phyloP scores from a whole-genome alignment of 2,113 vertebrate species.

The Epinephelus lanceolatus region DNA sequence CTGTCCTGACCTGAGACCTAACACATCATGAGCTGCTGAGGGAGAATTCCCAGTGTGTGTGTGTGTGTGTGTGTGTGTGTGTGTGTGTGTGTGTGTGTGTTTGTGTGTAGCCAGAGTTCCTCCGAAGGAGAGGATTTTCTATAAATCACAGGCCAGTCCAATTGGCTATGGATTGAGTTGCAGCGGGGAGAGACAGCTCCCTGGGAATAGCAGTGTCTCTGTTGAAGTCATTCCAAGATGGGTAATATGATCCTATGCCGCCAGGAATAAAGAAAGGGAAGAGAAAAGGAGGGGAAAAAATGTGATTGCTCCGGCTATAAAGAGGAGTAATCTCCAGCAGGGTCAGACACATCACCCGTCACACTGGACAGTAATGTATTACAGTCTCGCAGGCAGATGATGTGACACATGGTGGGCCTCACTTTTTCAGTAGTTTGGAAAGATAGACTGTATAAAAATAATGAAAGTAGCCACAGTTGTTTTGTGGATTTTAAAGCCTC shows the following conservation, averaged over 20 bases:
- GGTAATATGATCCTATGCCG: slow-evolving; percentile 85
- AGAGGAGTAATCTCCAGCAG: slow-evolving; percentile 78
- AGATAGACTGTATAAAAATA: no score
- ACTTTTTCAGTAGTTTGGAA: slow-evolving; percentile 3
- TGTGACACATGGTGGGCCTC: slow-evolving; percentile 56
- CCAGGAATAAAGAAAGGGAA: slow-evolving; percentile 74
- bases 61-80: slow-evolving; percentile 52
- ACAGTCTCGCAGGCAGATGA: slow-evolving; percentile 62
- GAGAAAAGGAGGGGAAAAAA: slow-evolving; percentile 63
- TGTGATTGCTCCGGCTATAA: slow-evolving; percentile 83
- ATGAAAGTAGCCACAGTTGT: no score
- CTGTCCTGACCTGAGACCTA: slow-evolving; percentile 64
- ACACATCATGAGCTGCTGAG: slow-evolving; percentile 67
- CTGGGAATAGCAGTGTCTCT: slow-evolving; percentile 85
- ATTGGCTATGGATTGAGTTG: slow-evolving; percentile 88
- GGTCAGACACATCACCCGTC: slow-evolving; percentile 79
- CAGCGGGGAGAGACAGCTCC: slow-evolving; percentile 80
- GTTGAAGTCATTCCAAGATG: slow-evolving; percentile 87
- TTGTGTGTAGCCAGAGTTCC: slow-evolving; percentile 57
- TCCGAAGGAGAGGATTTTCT: slow-evolving; percentile 78
- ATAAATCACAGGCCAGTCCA: slow-evolving; percentile 81
- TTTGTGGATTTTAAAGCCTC: no score
- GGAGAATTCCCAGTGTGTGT: slow-evolving; percentile 71
- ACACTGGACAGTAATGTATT: slow-evolving; percentile 74
- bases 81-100: slow-evolving; percentile 54